A percentile compares a stretch with the other conserved stretches of the same genome.
These are phyloP conservation scores for Schizaphis graminum DNA, from an alignment of 2,888 invertebrate genomes.

Conservation along the genomic window DNA sequence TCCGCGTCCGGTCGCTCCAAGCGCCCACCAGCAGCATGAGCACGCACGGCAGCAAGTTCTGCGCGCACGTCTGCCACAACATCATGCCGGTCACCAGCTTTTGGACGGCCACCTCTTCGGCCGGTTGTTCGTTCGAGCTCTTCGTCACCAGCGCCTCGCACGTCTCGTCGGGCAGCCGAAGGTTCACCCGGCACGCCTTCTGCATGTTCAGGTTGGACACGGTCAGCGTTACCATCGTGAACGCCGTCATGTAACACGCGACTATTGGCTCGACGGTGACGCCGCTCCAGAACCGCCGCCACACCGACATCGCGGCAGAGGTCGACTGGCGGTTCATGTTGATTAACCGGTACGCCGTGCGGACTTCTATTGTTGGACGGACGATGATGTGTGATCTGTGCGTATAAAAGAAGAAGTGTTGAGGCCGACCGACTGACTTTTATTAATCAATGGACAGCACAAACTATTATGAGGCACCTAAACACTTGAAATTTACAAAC, in stretches of 20 bases:
- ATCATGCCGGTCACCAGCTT: conserved; percentile 84
- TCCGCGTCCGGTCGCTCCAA: conserved; percentile 75
- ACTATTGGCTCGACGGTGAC: conserved; percentile 84
- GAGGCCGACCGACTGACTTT: too few species aligned
- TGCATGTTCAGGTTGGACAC: conserved; percentile 89
- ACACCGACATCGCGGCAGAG: neutral
- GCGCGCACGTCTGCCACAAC: conserved; percentile 88
- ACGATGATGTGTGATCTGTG: neutral
- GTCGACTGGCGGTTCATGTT: neutral
- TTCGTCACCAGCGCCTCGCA: conserved; percentile 83
- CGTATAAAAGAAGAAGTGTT: too few species aligned
- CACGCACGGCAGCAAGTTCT: conserved; percentile 84
- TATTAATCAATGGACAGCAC: too few species aligned
- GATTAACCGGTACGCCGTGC: too few species aligned
- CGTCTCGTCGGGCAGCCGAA: conserved; percentile 79
- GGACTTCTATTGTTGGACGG: neutral
- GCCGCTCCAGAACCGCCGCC: conserved; percentile 74
- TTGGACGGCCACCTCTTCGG: conserved; percentile 78
- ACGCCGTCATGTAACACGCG: conserved; percentile 80
- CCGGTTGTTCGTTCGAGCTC: conserved; percentile 71
- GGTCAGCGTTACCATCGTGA: conserved; percentile 79
- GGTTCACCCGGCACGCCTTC: conserved; percentile 88
- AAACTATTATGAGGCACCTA: too few species aligned
- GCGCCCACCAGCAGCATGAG: conserved; percentile 86
- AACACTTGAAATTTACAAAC: too few species aligned